Evolutionary conservation across 2,113 vertebrate species (phyloP).

Genomic region (Asarcornis scutulata): DNA sequence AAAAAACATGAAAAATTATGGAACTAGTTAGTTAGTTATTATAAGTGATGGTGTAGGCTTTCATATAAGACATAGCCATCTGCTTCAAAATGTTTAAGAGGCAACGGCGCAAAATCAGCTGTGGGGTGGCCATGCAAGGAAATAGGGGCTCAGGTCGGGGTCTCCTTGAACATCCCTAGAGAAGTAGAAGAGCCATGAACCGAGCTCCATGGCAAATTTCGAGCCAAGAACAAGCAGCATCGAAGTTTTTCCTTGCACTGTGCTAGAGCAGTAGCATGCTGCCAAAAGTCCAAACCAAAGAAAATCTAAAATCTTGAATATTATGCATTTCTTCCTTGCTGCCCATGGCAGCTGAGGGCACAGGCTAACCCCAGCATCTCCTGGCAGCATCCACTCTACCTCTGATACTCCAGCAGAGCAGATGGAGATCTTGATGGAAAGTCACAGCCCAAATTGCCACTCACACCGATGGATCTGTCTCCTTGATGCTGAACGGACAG

Average conservation of each 20-base stretch:
- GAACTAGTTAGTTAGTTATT: neutral
- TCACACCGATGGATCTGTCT: neutral
- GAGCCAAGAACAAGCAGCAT: neutral
- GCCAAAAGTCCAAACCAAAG: neutral
- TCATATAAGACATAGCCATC: neutral
- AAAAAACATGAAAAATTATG: neutral
- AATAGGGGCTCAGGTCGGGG: neutral
- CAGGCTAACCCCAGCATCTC: neutral
- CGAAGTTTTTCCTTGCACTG: neutral
- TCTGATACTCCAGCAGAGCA: neutral
- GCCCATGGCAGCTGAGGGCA: neutral
- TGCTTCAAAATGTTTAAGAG: neutral
- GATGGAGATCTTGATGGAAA: neutral
- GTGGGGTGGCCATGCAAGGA: neutral
- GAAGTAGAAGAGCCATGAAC: neutral
- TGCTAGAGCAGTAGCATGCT: neutral
- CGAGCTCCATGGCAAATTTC: neutral
- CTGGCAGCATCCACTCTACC: neutral
- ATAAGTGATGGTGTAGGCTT: neutral
- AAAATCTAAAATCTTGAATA: neutral
- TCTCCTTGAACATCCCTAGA: neutral
- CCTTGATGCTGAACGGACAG: neutral
- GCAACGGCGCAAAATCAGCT: neutral
- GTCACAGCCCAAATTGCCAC: neutral
- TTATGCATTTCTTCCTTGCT: rapidly evolving